Evolutionary conservation across 2,888 invertebrate genomes (phyloP).

Genomic region (Lysandra coridon): DNA sequence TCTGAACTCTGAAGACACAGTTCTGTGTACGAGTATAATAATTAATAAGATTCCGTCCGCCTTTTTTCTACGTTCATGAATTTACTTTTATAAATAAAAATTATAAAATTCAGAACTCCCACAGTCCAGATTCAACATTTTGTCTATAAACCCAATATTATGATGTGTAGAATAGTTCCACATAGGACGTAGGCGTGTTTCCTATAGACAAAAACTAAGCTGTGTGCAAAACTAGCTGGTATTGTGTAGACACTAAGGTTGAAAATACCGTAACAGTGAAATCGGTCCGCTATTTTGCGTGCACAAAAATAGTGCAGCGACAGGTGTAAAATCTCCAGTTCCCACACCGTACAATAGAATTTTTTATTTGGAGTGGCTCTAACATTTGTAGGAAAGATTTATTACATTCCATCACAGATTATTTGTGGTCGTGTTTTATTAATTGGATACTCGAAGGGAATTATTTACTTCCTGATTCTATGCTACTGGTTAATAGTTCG

Average conservation of each 20-base stretch:
- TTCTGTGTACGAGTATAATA: no score
- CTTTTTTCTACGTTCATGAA: no score
- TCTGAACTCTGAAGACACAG: no score
- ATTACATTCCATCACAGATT: background rate
- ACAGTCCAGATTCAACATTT: background rate
- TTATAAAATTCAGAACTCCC: background rate
- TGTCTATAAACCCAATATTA: background rate
- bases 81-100: no score
- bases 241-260: background rate
- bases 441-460: background rate
- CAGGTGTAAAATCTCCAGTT: slow-evolving; percentile 40
- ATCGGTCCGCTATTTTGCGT: slow-evolving; percentile 35
- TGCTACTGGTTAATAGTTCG: background rate
- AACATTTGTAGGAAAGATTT: slow-evolving; percentile 23
- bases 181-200: background rate
- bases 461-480: background rate
- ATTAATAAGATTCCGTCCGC: no score
- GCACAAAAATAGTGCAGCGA: slow-evolving; percentile 31
- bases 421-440: slow-evolving; percentile 19
- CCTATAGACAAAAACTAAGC: background rate
- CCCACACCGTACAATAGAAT: slow-evolving; percentile 38
- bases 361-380: slow-evolving; percentile 35
- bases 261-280: background rate
- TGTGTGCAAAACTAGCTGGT: background rate
- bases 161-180: background rate